Base-by-base conservation (phyloP, 37 sponge, comb jelly and placozoan genomes). In the Haliclona indistincta region DNA sequence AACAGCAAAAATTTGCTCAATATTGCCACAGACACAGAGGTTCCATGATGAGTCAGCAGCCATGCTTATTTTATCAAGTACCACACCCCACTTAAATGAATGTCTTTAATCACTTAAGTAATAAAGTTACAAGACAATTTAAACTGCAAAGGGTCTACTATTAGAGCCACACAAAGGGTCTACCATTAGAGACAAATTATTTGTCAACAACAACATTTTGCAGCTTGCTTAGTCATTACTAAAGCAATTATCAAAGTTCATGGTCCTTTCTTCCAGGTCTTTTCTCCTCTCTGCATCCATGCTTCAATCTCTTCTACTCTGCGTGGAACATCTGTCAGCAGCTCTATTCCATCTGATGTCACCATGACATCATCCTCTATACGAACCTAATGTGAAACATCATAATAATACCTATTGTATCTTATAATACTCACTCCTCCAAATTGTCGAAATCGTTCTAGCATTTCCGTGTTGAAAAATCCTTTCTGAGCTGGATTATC, bases 321-420 rank as follows among this genome's bases (percentile, higher is more conserved):
- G 38, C 99, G 89, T 22, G 99, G 99, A 33, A 98, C 88, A 30
- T 87, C 55, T 8, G 99, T 92, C 58, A 98, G 81, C 30, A 98
- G 64, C 73, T 98, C 99, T 43, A 62, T 52, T 2, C 95, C 95
- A 55, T 68, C 70, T 1, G 79, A 75, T 2, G 91, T 95, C 45
- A 98, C 90, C 4, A 90, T 68, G 1, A 98, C 78, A 51, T 87
- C 77, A 73, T 98, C 99, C 79, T 98, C 99, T 29, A 98, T 95
- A 39, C 99, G 84, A 23, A 93, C 89, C 96, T 95, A 34, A 11
- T 22, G 43, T 29, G 67, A 2, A 17, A 74, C 13, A 65, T 10
- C 40, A 62, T 2, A 61, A 2, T 63, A 75, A 20, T 22, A 28
- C 52, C 53, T 61, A 20, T n/a, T 20, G 8, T 26, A 61, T 29